These are phyloP conservation scores for Coryphaenoides rupestris DNA, from an alignment of 2,113 vertebrate genomes.

Conservation along the genomic window DNA sequence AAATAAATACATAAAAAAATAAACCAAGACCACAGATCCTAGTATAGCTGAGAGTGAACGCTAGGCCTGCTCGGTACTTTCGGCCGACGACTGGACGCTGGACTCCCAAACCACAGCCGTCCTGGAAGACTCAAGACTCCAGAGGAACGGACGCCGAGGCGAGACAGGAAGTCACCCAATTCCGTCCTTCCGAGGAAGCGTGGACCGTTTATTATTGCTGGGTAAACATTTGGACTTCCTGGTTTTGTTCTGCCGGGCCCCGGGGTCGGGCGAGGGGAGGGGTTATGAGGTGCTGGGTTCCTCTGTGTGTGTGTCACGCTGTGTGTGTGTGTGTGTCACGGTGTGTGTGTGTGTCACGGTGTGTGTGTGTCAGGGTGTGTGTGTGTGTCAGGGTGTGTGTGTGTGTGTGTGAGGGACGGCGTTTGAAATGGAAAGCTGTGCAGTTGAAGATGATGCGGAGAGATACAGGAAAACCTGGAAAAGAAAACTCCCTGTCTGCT, in stretches of 20 bases:
- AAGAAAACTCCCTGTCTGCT: background rate
- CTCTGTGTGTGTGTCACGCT: conserved; percentile 1
- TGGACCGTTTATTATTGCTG: conserved; percentile 63
- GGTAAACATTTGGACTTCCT: conserved; percentile 66
- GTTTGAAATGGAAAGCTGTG: too few species aligned
- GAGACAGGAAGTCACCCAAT: conserved; percentile 61
- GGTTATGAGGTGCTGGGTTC: conserved; percentile 27
- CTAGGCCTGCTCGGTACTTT: too few species aligned
- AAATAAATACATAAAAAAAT: too few species aligned
- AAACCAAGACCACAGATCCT: too few species aligned
- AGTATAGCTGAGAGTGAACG: too few species aligned
- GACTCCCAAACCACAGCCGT: background rate
- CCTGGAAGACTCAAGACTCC: conserved; percentile 10
- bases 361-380: too few species aligned
- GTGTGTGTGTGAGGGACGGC: too few species aligned
- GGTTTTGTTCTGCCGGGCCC: conserved; percentile 63
- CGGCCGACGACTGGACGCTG: too few species aligned
- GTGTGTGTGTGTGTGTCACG: conserved; percentile 1
- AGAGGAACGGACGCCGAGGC: conserved; percentile 26
- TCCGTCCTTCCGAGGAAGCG: conserved; percentile 56
- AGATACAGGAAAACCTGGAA: too few species aligned
- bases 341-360: background rate
- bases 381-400: background rate
- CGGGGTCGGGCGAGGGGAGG: conserved; percentile 18
- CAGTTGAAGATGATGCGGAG: too few species aligned